These are phyloP conservation scores for Arctocebus calabarensis DNA, from an alignment of 2,797 vertebrate genomes.

Conservation along the genomic window DNA sequence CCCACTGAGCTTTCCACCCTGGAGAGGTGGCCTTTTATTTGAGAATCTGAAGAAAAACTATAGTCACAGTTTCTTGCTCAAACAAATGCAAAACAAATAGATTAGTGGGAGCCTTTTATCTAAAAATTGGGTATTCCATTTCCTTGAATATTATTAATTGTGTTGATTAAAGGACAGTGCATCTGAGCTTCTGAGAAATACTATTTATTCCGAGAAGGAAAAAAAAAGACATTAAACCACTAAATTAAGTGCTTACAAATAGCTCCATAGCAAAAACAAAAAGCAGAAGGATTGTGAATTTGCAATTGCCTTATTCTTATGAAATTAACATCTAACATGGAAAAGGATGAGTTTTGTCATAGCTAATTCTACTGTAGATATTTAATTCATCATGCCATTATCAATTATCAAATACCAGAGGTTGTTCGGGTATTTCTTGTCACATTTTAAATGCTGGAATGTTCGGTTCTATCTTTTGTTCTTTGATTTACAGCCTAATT, in stretches of 20 bases:
- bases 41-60: not conserved
- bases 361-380: slow-evolving; percentile 52
- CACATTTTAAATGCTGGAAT: slow-evolving; percentile 60
- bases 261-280: not conserved
- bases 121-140: not conserved
- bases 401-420: slow-evolving; percentile 64
- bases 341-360: not conserved
- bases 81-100: slow-evolving; percentile 26
- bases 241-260: not conserved
- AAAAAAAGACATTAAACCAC: not conserved
- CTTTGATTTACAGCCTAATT: slow-evolving; percentile 70
- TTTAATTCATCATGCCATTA: slow-evolving; percentile 66
- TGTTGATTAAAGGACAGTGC: not conserved
- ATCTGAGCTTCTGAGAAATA: slow-evolving; percentile 49
- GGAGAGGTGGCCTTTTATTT: not conserved
- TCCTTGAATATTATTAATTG: slow-evolving; percentile 46
- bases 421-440: slow-evolving; percentile 62
- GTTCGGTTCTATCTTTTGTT: slow-evolving; percentile 63
- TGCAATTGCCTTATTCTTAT: not conserved
- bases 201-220: slow-evolving; percentile 29
- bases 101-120: not conserved
- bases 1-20: too few relatives aligned
- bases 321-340: not conserved
- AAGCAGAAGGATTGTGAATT: not conserved
- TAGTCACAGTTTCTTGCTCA: not conserved